Percentiles rank a stretch among this genome's conserved stretches.
Conservation (phyloP, 2,888 invertebrate genomes). For the Dryobota labecula region DNA sequence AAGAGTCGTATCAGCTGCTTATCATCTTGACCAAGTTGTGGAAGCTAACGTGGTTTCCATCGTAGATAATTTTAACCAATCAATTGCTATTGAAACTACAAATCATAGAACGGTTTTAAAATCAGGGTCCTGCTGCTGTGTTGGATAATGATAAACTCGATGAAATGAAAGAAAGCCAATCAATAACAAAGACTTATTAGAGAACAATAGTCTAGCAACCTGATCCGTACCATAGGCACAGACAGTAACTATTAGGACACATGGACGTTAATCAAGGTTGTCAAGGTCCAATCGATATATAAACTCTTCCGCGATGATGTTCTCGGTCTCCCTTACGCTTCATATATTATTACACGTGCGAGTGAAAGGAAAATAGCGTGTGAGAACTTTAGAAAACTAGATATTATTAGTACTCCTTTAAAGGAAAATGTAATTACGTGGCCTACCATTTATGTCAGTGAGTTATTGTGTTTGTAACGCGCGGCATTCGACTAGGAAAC, state of each 20-base stretch:
- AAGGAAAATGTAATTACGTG: conserved; percentile 77
- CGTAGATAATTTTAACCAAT: conserved; percentile 1
- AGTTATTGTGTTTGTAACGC: conserved; percentile 66
- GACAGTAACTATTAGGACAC: conserved; percentile 66
- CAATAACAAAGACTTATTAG: conserved; percentile 7
- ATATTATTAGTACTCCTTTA: conserved; percentile 70
- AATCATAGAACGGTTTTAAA: conserved; percentile 11
- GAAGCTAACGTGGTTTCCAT: background rate
- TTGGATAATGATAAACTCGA: background rate
- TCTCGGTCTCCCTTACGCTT: conserved; percentile 65
- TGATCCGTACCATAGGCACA: conserved; percentile 51
- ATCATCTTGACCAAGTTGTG: conserved; percentile 12
- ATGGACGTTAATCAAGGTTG: conserved; percentile 72
- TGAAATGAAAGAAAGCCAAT: conserved; percentile 1
- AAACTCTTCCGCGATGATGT: conserved; percentile 74
- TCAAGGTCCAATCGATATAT: conserved; percentile 73
- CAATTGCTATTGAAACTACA: background rate
- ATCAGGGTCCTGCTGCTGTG: background rate
- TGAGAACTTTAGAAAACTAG: conserved; percentile 73
- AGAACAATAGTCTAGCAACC: conserved; percentile 35
- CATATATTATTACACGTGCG: conserved; percentile 40
- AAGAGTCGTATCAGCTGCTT: conserved; percentile 14
- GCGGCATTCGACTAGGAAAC: conserved; percentile 73
- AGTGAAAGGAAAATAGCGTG: conserved; percentile 64
- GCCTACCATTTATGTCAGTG: conserved; percentile 68